phyloP scores from a whole-genome alignment of 1,140 invertebrate genomes.

The Drosophila suzukii region DNA sequence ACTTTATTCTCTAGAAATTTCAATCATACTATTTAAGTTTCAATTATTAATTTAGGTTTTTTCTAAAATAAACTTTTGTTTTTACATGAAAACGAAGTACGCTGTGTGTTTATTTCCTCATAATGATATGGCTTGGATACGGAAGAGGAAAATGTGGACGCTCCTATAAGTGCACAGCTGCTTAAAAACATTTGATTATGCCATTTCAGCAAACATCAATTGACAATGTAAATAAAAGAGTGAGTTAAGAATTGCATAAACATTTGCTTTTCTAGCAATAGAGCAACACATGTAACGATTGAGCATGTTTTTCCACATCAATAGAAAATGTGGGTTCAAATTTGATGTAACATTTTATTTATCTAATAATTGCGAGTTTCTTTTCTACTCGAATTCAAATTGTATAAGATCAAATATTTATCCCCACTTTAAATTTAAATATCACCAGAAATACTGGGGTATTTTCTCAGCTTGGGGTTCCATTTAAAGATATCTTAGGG shows the following conservation, averaged over 20 bases:
- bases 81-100: constrained; percentile 6
- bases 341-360: neutral
- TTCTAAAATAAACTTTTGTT: constrained; percentile 38
- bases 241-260: constrained; percentile 23
- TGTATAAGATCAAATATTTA: neutral
- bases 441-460: neutral
- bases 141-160: neutral
- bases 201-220: neutral
- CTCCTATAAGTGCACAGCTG: constrained; percentile 26
- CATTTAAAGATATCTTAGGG: neutral
- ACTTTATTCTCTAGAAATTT: constrained; percentile 29
- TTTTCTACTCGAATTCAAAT: neutral
- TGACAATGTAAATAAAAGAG: constrained; percentile 39
- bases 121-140: neutral
- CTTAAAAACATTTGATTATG: neutral
- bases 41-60: constrained; percentile 42
- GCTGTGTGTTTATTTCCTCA: neutral
- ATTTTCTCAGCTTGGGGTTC: neutral
- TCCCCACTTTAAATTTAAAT: neutral
- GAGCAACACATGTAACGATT: constrained; percentile 1
- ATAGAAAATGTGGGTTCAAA: constrained; percentile 1
- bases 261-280: constrained; percentile 4
- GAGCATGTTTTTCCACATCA: constrained; percentile 7
- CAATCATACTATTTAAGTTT: constrained; percentile 45
- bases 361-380: neutral